Evolutionary conservation across 2,797 vertebrate genomes (phyloP), one percentile per base, ranked within the genome.

Genomic region (Sparidentex hasta): DNA sequence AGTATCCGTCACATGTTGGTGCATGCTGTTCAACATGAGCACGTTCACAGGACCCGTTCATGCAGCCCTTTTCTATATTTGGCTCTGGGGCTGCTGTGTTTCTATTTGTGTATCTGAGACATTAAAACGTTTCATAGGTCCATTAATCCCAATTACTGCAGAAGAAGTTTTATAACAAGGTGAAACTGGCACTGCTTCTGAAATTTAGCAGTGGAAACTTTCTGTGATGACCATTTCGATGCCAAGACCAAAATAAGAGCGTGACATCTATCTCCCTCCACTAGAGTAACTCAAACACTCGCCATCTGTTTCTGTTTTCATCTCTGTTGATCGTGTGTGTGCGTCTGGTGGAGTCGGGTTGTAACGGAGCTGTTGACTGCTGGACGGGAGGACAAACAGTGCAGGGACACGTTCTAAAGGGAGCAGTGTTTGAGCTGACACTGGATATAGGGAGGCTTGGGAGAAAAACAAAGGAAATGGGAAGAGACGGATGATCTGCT

Each of bases 231-330:
- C n/a, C 1, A 7, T 62, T 33, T 56, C 2, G 0, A 21, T 56
- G 16, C n/a, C 14, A 18, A 14, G 27, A 72, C 11, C 18, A 13
- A 74, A 71, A 65, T 43, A 29, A 44, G 50, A 51, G 41, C n/a
- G 6, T 2, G 7, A 41, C 11, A 20, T 51, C 27, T 71, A 1
- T 38, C n/a, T 75, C 59, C 57, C 38, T 27, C 55, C 21, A 41
- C 27, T 8, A 33, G 27, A 51, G 51, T 17, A 72, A 58, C 56
- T 71, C 72, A 76, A 56, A 85, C 76, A 76, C 76, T 54, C 73
- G 17, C 81, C 85, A 87, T 67, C 80, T 88, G 81, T n/a, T 80
- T 81, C 64, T 81, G 64, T 65, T 67, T 81, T 83, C 81, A 86
- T 57, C 82, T 50, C 52, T 52, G 75, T 47, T 57, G 78, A 56